A percentile compares a stretch with the other conserved stretches of the same genome.
Evolutionary conservation across 1,140 invertebrate genomes (phyloP).

Genomic region (Aporrectodea caliginosa): DNA sequence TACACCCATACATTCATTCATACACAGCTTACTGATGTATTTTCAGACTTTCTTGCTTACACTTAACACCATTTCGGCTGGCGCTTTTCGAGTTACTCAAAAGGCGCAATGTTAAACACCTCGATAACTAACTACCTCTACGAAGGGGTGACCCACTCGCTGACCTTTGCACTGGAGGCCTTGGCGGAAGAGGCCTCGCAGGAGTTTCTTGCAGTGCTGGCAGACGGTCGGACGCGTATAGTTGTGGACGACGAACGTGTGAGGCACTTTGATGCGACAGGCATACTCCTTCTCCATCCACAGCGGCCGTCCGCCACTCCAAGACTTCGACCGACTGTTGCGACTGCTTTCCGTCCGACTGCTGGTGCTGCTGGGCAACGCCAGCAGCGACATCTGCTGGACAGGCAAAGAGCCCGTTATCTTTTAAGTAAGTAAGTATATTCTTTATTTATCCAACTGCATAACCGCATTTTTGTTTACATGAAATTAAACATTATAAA

Average conservation of each 20-base stretch:
- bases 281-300: slow-evolving; percentile 73
- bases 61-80: no score
- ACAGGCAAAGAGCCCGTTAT: no score
- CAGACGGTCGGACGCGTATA: slow-evolving; percentile 95
- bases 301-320: slow-evolving; percentile 66
- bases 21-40: not conserved
- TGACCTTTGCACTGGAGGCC: slow-evolving; percentile 85
- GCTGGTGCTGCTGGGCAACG: slow-evolving; percentile 4
- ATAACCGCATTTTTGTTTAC: no score
- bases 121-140: no score
- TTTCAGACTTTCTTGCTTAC: no score
- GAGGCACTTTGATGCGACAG: slow-evolving; percentile 71
- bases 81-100: no score
- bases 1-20: not conserved
- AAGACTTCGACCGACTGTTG: slow-evolving; percentile 65
- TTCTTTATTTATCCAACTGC: no score
- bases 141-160: not conserved
- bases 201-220: slow-evolving; percentile 88
- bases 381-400: not conserved
- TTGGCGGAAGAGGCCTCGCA: slow-evolving; percentile 93
- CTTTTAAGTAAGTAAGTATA: no score
- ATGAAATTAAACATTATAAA: no score
- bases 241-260: slow-evolving; percentile 71
- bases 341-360: slow-evolving; percentile 24
- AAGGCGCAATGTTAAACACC: no score